Conservation (phyloP, 2,113 vertebrate species). For the Meleagris gallopavo region DNA sequence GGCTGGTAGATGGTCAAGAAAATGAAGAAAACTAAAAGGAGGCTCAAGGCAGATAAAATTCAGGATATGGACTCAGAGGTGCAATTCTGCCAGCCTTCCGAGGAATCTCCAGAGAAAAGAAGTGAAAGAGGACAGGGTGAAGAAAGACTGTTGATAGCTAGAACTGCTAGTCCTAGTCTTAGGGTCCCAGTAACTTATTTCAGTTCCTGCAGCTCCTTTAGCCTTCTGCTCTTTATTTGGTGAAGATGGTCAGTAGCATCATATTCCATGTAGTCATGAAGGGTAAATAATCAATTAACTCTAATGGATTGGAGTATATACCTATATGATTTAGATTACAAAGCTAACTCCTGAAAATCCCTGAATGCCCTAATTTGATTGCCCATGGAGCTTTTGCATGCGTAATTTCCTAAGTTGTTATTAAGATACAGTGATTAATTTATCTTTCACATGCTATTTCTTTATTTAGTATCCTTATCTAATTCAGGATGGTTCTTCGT, state of each 20-base stretch:
- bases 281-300: neutral
- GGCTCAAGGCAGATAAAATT: neutral
- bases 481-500: slow-evolving; percentile 41
- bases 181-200: neutral
- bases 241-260: neutral
- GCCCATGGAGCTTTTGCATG: neutral
- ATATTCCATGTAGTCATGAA: neutral
- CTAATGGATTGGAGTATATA: neutral
- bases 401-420: neutral
- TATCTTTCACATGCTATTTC: slow-evolving; percentile 2
- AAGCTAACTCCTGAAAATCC: neutral
- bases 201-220: neutral
- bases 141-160: neutral
- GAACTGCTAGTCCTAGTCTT: neutral
- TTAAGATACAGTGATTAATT: slow-evolving; percentile 15
- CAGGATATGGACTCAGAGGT: neutral
- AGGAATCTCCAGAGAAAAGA: neutral
- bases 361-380: neutral
- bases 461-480: slow-evolving; percentile 18
- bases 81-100: neutral
- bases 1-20: neutral
- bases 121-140: neutral
- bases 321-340: neutral
- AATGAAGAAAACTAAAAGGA: neutral
- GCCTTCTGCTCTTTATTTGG: neutral